Evolutionary conservation across 2,113 vertebrate genomes (phyloP).

Genomic region (Crocuta crocuta): DNA sequence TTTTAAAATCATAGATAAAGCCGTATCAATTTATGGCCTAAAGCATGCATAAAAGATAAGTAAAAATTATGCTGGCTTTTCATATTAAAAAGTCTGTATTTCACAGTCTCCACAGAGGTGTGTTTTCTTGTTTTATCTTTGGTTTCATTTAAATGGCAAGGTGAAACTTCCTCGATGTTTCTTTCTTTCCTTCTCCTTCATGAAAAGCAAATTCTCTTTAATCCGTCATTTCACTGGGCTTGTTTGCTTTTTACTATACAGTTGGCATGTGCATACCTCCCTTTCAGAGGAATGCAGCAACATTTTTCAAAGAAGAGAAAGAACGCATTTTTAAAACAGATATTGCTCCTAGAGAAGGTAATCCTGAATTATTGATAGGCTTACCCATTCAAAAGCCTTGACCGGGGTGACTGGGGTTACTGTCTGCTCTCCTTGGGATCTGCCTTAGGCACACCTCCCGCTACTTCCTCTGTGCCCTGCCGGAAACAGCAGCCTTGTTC

Average conservation of each 20-base stretch:
- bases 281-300: not conserved
- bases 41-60: conserved; percentile 68
- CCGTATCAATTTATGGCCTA: conserved; percentile 21
- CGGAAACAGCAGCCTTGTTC: not conserved
- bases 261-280: not conserved
- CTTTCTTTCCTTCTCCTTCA: not conserved
- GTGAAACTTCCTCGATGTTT: not conserved
- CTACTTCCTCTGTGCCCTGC: conserved; percentile 48
- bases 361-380: conserved; percentile 80
- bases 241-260: not conserved
- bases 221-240: not conserved
- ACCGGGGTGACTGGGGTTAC: not conserved
- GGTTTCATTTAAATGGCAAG: conserved; percentile 44
- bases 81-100: conserved; percentile 53
- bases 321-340: not conserved
- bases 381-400: conserved; percentile 52
- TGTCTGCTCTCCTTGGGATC: conserved; percentile 50
- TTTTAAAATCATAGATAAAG: conserved; percentile 75
- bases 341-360: not conserved
- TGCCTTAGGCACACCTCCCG: conserved; percentile 72
- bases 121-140: conserved; percentile 35
- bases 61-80: conserved; percentile 63
- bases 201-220: not conserved
- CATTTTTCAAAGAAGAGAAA: conserved; percentile 35
- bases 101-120: conserved; percentile 45